Conservation (phyloP, 2,113 vertebrate species). For the Dromaius novaehollandiae region DNA sequence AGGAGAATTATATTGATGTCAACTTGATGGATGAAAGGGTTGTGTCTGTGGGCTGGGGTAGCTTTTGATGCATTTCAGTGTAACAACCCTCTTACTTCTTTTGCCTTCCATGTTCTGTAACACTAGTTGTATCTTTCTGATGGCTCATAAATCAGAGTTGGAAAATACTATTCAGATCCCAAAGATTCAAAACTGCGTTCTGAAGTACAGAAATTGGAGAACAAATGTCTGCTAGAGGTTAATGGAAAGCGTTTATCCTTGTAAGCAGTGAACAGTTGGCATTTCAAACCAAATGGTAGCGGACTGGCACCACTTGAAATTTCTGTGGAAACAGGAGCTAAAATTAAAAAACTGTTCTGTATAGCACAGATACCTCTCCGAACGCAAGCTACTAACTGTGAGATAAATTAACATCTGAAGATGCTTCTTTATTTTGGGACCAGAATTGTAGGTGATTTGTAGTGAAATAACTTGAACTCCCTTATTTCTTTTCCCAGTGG, state of each 20-base stretch:
- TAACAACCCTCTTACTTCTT: background rate
- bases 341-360: background rate
- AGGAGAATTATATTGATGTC: background rate
- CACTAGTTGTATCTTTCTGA: background rate
- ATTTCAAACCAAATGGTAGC: background rate
- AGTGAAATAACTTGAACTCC: background rate
- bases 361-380: background rate
- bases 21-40: background rate
- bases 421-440: background rate
- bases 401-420: background rate
- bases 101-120: background rate
- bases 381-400: background rate
- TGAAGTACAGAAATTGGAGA: background rate
- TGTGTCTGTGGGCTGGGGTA: background rate
- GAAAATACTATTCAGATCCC: background rate
- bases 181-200: background rate
- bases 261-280: background rate
- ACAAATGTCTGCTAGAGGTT: background rate
- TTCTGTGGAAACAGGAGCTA: background rate
- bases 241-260: background rate
- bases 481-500: background rate
- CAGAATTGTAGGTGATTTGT: background rate
- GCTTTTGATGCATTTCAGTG: background rate
- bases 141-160: background rate
- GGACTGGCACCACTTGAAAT: background rate